Percentiles rank a stretch among this genome's conserved stretches.
Evolutionary conservation across 1,140 invertebrate species (phyloP).

Genomic region (Gonioctena quinquepunctata): DNA sequence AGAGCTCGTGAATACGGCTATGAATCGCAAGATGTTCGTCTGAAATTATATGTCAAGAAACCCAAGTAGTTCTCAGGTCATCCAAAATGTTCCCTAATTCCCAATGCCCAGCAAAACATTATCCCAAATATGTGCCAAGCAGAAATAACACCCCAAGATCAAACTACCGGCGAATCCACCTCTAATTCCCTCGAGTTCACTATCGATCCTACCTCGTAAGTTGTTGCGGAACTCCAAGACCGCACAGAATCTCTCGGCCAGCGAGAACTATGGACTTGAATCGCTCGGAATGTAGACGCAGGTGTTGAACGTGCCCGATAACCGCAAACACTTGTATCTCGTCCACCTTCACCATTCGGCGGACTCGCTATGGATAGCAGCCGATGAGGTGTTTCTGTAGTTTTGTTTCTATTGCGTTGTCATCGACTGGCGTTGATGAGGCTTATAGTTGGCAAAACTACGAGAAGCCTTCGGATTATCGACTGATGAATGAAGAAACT

Average conservation of each 20-base stretch:
- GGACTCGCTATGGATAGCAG: not conserved
- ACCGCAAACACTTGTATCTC: not conserved
- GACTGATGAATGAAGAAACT: not conserved
- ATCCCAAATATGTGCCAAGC: no score
- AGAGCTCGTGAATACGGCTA: no score
- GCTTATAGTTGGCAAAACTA: not conserved
- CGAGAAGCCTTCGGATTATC: not conserved
- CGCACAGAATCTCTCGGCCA: not conserved
- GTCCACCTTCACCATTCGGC: not conserved
- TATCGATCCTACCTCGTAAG: not conserved
- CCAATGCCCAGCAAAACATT: no score
- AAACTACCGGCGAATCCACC: no score
- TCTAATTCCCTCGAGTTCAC: not conserved
- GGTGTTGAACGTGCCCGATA: not conserved
- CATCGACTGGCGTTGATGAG: not conserved
- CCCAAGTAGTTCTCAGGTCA: no score
- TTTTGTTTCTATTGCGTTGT: not conserved
- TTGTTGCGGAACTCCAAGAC: not conserved
- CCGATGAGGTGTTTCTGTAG: not conserved
- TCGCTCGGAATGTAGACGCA: not conserved
- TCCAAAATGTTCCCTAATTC: no score
- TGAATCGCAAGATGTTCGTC: no score
- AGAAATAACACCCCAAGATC: no score
- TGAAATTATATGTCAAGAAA: no score
- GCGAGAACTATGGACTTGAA: not conserved